These are phyloP conservation scores for Anoplius nigerrimus DNA, from an alignment of 2,888 invertebrate genomes.

Conservation along the genomic window DNA sequence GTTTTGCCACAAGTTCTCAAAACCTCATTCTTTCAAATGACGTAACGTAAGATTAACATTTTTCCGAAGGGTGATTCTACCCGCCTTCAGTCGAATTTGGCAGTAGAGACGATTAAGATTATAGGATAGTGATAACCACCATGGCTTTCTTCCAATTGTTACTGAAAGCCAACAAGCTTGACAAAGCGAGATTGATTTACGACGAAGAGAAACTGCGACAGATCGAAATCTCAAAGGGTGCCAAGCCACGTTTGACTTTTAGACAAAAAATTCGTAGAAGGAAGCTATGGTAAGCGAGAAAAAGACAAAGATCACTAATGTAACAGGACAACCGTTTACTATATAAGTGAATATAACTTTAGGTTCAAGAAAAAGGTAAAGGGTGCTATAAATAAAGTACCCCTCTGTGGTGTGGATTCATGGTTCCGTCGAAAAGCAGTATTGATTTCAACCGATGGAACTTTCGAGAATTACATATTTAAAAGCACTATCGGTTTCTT, in stretches of 20 bases:
- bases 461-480: slow-evolving; percentile 79
- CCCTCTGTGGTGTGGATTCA: slow-evolving; percentile 63
- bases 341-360: too few species aligned
- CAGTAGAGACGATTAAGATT: background rate
- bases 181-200: slow-evolving; percentile 76
- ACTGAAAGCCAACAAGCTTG: slow-evolving; percentile 77
- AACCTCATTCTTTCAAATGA: too few species aligned
- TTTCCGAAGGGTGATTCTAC: too few species aligned
- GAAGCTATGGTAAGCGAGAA: slow-evolving; percentile 57
- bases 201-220: slow-evolving; percentile 79
- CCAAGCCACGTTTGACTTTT: slow-evolving; percentile 74
- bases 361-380: slow-evolving; percentile 74
- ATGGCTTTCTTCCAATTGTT: slow-evolving; percentile 79
- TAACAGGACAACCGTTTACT: background rate
- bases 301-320: background rate
- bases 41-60: too few species aligned
- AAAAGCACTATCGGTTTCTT: slow-evolving; percentile 82
- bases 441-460: slow-evolving; percentile 76
- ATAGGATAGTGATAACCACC: background rate
- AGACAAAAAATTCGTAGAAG: slow-evolving; percentile 76
- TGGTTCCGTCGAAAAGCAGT: slow-evolving; percentile 69
- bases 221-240: slow-evolving; percentile 74
- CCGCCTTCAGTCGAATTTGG: background rate
- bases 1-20: too few species aligned
- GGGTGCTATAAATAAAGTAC: slow-evolving; percentile 67